Base-by-base conservation (phyloP, 37 sponge, comb jelly and placozoan species). In the Geodia barretti region DNA sequence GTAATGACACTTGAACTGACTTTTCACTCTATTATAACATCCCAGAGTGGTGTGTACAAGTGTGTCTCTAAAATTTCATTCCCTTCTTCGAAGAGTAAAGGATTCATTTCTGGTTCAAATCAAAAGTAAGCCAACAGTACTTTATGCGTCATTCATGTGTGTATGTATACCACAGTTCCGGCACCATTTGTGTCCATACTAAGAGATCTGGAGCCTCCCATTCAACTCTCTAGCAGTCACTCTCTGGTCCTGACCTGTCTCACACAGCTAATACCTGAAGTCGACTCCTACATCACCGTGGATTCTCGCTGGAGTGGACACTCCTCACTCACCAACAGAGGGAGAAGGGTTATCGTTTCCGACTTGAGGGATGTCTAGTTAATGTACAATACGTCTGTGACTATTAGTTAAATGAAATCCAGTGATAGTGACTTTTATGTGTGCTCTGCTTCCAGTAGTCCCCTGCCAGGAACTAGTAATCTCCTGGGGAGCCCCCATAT, bases 171-270 rank as follows among this genome's bases (percentile, higher is more conserved):
- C 63, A 0, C 40, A 77, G 77, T 77, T 64, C 77, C 77, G 23
- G 2, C 39, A 32, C 77, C 77, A 32, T 35, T 24, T 11, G 65
- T 63, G 3, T 25, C 7, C 39, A 39, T 77, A 17, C 19, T 62
- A 17, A 37, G 28, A 24, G 19, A 29, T 32, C 77, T 64, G 1
- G 23, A 29, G 4, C 7, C 4, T 33, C 21, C 64, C 36, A 14
- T 17, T 47, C 41, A 2, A 19, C 64, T 77, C 40, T 62, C n/a
- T 25, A 77, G 64, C 21, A 62, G 64, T 32, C 8, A 29, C 11
- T 61, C 25, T 9, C 65, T 77, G 39, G 29, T 30, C 39, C 23
- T 77, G 25, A 77, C 77, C 64, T 77, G 77, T 35, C 36, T 64
- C 39, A 38, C 28, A 62, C 64, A 36, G 40, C 39, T 77, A 41